These are phyloP conservation scores for Gymnothorax reevesii DNA, from an alignment of 2,797 vertebrate genomes.

Conservation along the genomic window DNA sequence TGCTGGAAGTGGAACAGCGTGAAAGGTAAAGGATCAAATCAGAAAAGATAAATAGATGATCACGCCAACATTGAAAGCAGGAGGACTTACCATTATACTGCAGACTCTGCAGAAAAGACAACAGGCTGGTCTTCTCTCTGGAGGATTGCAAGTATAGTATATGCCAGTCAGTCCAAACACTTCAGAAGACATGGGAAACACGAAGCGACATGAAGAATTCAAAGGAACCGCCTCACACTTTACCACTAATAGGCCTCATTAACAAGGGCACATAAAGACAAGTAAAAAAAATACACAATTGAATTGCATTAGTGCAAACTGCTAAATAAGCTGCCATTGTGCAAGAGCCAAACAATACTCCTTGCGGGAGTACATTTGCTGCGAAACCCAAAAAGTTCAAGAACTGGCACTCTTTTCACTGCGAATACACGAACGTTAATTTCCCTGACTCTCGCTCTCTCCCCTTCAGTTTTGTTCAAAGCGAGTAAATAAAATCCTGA, in stretches of 20 bases:
- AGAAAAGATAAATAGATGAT: neutral
- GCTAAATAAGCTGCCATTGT: neutral
- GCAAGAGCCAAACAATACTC: neutral
- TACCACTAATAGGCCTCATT: neutral
- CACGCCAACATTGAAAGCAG: slow-evolving; percentile 31
- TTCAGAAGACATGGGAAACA: neutral
- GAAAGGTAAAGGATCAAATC: neutral
- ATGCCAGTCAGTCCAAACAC: neutral
- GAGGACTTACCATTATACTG: slow-evolving; percentile 20
- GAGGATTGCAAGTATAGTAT: neutral
- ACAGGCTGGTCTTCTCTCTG: neutral
- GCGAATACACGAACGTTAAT: neutral
- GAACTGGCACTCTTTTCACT: neutral
- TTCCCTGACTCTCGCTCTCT: neutral
- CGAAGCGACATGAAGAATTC: neutral
- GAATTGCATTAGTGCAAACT: neutral
- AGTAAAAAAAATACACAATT: neutral
- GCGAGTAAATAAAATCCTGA: no score
- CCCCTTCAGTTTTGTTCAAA: neutral
- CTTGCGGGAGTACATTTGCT: neutral
- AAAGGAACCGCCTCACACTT: neutral
- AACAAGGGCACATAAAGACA: neutral
- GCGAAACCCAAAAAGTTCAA: neutral
- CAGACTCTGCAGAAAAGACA: neutral
- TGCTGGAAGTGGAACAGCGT: no score